phyloP scores from a whole-genome alignment of 2,797 vertebrate genomes.

The Rhynchonycteris naso region DNA sequence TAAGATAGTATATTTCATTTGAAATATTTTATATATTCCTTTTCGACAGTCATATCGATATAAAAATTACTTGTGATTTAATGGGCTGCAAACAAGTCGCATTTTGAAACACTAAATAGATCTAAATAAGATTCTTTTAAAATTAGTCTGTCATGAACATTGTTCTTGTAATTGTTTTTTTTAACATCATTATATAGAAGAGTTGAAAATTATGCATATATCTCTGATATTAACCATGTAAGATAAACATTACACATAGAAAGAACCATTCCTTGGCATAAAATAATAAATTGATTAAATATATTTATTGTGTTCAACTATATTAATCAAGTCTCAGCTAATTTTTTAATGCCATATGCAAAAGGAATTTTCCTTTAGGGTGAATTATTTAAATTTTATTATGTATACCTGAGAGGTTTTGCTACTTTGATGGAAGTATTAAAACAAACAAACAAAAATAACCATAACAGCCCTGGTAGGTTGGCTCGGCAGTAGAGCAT shows the following conservation, averaged over 20 bases:
- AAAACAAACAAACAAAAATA: slow-evolving; percentile 40
- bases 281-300: slow-evolving; percentile 83
- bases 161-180: slow-evolving; percentile 80
- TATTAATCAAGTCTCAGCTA: slow-evolving; percentile 80
- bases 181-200: slow-evolving; percentile 79
- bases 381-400: slow-evolving; percentile 80
- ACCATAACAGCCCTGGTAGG: no score
- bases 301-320: slow-evolving; percentile 78
- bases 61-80: slow-evolving; percentile 67
- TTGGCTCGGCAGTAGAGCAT: no score
- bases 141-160: slow-evolving; percentile 79
- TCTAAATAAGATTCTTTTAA: slow-evolving; percentile 77
- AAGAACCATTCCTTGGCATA: slow-evolving; percentile 75
- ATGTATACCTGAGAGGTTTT: slow-evolving; percentile 72
- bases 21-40: slow-evolving; percentile 77
- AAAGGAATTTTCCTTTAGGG: slow-evolving; percentile 78
- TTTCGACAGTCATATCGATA: slow-evolving; percentile 73
- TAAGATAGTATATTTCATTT: slow-evolving; percentile 74
- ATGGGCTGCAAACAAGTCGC: slow-evolving; percentile 72
- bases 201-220: slow-evolving; percentile 80
- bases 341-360: slow-evolving; percentile 79
- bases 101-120: slow-evolving; percentile 69
- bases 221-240: slow-evolving; percentile 79
- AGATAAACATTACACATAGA: slow-evolving; percentile 71
- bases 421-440: slow-evolving; percentile 69